phyloP scores from a whole-genome alignment of 2,797 vertebrate genomes.

The Peromyscus attwateri region DNA sequence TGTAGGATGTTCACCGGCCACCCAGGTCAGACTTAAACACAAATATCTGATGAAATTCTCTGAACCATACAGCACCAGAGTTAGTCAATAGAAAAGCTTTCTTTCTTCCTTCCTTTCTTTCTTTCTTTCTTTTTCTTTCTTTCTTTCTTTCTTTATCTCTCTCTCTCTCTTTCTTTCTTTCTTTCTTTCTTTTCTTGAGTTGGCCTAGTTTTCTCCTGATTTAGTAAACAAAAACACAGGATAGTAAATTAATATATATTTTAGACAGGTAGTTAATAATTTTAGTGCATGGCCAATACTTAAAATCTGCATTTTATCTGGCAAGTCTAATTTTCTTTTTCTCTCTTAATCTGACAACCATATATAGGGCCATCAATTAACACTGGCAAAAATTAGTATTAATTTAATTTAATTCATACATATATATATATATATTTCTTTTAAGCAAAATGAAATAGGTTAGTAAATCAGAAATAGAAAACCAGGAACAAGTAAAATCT shows the following conservation, averaged over 20 bases:
- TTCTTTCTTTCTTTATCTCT: neutral
- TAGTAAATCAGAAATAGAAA: constrained; percentile 54
- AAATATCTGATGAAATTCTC: neutral
- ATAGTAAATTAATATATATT: constrained; percentile 27
- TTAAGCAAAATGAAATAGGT: constrained; percentile 12
- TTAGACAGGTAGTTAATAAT: constrained; percentile 19
- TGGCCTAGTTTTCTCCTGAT: neutral
- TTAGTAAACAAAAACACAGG: neutral
- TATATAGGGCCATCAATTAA: neutral
- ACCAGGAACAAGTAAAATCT: constrained; percentile 38
- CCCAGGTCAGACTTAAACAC: neutral
- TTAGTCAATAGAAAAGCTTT: neutral
- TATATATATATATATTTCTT: neutral
- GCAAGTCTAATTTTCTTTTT: neutral
- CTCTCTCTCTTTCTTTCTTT: too few species aligned
- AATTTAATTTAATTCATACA: neutral
- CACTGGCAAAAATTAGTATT: neutral
- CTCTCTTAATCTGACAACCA: neutral
- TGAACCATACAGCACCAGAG: neutral
- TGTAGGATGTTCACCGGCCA: neutral
- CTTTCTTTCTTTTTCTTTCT: neutral
- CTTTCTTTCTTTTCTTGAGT: neutral
- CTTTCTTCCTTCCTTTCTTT: too few species aligned
- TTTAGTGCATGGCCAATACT: neutral
- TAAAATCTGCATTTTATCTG: constrained; percentile 1